A percentile compares a stretch with the other conserved stretches of the same genome.
Evolutionary conservation across 2,888 invertebrate genomes (phyloP).

Genomic region (Unio delphinus): DNA sequence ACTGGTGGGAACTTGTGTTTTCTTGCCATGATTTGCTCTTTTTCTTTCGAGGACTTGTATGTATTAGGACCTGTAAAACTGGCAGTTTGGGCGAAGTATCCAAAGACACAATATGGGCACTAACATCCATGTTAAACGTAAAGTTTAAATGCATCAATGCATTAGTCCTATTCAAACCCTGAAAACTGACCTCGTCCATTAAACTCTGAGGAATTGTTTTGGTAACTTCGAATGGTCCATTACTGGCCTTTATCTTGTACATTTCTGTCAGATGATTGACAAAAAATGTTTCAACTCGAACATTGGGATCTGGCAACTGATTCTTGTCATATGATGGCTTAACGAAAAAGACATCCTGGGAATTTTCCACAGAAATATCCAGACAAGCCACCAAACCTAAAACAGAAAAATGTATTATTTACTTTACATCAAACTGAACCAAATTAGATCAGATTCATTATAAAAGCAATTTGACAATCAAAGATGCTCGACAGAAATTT

Average conservation of each 20-base stretch:
- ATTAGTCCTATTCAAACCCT: slow-evolving; percentile 16
- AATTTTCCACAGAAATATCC: slow-evolving; percentile 63
- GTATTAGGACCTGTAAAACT: slow-evolving; percentile 91
- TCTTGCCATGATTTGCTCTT: slow-evolving; percentile 4
- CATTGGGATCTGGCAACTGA: slow-evolving; percentile 45
- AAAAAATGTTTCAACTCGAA: slow-evolving; percentile 88
- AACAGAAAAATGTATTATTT: slow-evolving; percentile 23
- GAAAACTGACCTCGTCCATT: slow-evolving; percentile 27
- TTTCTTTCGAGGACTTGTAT: slow-evolving; percentile 75
- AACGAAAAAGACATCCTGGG: slow-evolving; percentile 66
- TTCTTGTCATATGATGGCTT: slow-evolving; percentile 72
- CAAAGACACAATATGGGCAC: slow-evolving; percentile 91
- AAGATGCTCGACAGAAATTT: no score
- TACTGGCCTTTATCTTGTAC: slow-evolving; percentile 90
- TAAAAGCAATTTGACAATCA: no score
- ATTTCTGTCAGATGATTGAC: slow-evolving; percentile 93
- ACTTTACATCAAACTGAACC: no score
- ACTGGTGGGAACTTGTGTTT: slow-evolving; percentile 12
- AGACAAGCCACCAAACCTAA: slow-evolving; percentile 48
- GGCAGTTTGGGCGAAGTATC: slow-evolving; percentile 91
- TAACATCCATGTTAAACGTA: slow-evolving; percentile 81
- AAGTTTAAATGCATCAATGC: slow-evolving; percentile 45
- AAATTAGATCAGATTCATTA: no score
- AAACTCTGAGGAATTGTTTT: slow-evolving; percentile 77
- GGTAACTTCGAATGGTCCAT: slow-evolving; percentile 95